Percentiles rank a stretch among this genome's conserved stretches.
Evolutionary conservation across 2,797 vertebrate genomes (phyloP).

Genomic region (Chanos chanos): DNA sequence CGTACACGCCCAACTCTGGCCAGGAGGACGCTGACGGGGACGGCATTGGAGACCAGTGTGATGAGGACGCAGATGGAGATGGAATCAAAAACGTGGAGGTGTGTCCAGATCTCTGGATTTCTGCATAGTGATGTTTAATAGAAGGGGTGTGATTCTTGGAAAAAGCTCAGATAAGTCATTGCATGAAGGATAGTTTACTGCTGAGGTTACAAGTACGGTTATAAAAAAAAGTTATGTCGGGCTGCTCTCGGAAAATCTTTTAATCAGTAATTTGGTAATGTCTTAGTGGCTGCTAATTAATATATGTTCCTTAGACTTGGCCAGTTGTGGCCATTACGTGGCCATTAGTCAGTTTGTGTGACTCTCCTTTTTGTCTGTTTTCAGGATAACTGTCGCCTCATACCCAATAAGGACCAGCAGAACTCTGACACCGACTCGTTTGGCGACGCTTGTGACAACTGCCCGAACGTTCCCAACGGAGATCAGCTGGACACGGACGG

Average conservation of each 20-base stretch:
- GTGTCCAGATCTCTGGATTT: conserved; percentile 2
- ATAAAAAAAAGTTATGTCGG: no score
- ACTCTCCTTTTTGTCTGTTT: background rate
- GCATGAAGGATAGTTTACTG: no score
- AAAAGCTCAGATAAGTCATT: no score
- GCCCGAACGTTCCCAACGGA: conserved; percentile 81
- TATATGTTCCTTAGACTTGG: no score
- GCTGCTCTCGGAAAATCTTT: no score
- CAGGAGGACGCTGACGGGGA: conserved; percentile 93
- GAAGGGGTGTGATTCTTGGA: no score
- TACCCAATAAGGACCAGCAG: conserved; percentile 93
- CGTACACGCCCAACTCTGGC: conserved; percentile 87
- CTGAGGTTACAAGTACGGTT: no score
- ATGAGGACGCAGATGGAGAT: conserved; percentile 88
- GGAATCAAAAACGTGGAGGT: conserved; percentile 95
- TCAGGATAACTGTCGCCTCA: conserved; percentile 90
- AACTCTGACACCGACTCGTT: conserved; percentile 93
- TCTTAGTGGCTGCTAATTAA: no score
- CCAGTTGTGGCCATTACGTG: no score
- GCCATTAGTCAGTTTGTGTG: no score
- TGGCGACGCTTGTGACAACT: conserved; percentile 93
- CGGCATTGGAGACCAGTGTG: conserved; percentile 88
- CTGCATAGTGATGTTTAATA: no score
- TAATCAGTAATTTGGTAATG: no score
- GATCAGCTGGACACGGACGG: conserved; percentile 86